These are phyloP conservation scores for Sula dactylatra DNA, from an alignment of 2,113 vertebrate species.

Conservation along the genomic window DNA sequence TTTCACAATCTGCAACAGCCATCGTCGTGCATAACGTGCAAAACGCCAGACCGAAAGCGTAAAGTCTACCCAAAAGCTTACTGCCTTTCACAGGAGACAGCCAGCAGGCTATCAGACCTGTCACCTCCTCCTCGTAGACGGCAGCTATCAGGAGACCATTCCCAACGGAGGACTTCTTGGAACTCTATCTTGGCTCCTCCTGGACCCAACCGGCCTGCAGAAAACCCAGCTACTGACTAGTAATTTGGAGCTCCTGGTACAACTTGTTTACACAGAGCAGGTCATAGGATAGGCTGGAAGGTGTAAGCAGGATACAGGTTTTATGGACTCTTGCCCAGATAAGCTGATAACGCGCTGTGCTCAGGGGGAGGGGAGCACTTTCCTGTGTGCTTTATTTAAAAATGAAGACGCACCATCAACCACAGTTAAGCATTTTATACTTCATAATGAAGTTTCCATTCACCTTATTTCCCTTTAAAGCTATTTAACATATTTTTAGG, in stretches of 20 bases:
- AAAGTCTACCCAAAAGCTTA: background rate
- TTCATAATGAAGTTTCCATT: background rate
- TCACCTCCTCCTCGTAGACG: background rate
- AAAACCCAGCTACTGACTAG: background rate
- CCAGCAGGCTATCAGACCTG: background rate
- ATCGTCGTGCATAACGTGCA: background rate
- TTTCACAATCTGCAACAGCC: slow-evolving; percentile 18
- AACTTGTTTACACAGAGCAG: slow-evolving; percentile 42
- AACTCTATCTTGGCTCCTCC: slow-evolving; percentile 28
- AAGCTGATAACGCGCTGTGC: slow-evolving; percentile 18
- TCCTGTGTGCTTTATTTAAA: background rate
- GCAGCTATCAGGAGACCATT: background rate
- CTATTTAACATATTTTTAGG: background rate
- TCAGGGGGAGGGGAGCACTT: slow-evolving; percentile 3
- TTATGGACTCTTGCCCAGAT: slow-evolving; percentile 64
- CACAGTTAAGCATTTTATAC: background rate
- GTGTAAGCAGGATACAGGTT: slow-evolving; percentile 55
- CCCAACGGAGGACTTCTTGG: background rate
- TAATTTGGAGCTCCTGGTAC: slow-evolving; percentile 43
- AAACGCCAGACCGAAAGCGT: background rate
- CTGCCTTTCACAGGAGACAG: background rate
- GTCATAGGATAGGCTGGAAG: slow-evolving; percentile 48
- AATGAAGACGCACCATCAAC: background rate
- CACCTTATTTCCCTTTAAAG: background rate
- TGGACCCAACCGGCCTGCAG: background rate